Conservation (phyloP, 2,113 vertebrate species). For the Arvicanthis niloticus region DNA sequence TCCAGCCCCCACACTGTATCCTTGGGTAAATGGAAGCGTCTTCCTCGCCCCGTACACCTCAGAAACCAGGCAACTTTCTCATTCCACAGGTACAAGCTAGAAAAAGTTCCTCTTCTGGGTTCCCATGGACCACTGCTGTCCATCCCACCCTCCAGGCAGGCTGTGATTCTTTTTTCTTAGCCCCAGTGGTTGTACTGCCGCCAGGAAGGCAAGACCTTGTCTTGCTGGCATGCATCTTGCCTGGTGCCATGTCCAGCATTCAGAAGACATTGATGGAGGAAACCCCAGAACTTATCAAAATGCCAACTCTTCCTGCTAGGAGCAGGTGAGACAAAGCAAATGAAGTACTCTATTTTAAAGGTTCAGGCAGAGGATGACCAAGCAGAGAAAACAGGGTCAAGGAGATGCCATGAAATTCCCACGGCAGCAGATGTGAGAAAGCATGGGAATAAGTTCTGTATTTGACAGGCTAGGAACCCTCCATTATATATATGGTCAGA, state of each 20-base stretch:
- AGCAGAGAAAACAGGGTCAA: background rate
- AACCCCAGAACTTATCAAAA: background rate
- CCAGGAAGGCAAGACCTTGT: background rate
- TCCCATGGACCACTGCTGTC: background rate
- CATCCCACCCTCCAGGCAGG: too few species aligned
- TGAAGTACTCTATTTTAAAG: background rate
- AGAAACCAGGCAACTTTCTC: background rate
- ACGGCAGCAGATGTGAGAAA: background rate
- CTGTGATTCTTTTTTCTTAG: background rate
- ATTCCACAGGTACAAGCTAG: background rate
- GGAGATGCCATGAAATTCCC: background rate
- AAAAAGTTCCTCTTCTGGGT: background rate
- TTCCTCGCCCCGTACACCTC: background rate
- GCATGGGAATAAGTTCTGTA: accelerated
- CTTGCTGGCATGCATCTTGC: background rate
- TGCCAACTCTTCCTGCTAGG: background rate
- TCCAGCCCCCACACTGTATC: background rate
- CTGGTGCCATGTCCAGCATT: background rate
- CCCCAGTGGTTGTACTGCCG: background rate
- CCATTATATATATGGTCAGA: background rate
- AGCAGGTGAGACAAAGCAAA: background rate
- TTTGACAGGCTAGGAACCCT: background rate
- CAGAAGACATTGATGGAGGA: background rate
- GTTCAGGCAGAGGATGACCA: background rate
- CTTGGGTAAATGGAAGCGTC: background rate